Conservation (phyloP, 2,888 invertebrate genomes). For the Herminia tarsipennalis region DNA sequence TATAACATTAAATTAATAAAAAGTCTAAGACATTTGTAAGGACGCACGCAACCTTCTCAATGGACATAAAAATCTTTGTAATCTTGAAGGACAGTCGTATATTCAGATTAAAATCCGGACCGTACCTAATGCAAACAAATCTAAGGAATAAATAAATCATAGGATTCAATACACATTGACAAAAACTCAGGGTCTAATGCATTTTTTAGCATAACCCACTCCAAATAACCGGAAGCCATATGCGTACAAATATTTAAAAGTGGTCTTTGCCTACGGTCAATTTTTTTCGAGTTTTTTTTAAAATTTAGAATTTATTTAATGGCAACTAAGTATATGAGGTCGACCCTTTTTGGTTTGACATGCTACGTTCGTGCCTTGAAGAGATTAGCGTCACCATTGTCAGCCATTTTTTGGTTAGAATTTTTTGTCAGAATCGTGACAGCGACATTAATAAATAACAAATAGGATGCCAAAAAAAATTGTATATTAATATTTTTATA, state of each 20-base stretch:
- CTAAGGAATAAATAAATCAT: constrained; percentile 58
- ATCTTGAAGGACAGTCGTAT: constrained; percentile 49
- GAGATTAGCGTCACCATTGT: constrained; percentile 80
- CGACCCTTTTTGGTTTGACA: constrained; percentile 77
- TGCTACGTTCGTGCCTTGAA: constrained; percentile 67
- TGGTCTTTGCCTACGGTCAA: constrained; percentile 72
- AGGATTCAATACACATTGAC: constrained; percentile 54
- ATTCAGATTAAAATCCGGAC: constrained; percentile 54
- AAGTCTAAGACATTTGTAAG: constrained; percentile 22
- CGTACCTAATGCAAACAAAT: constrained; percentile 49
- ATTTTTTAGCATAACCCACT: constrained; percentile 83
- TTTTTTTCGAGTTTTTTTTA: constrained; percentile 65
- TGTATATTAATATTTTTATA: constrained; percentile 67
- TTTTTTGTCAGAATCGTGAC: constrained; percentile 71
- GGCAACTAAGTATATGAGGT: constrained; percentile 78
- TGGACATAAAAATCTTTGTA: constrained; percentile 22
- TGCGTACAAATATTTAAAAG: constrained; percentile 83
- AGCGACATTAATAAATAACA: constrained; percentile 80
- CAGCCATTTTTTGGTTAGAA: constrained; percentile 69
- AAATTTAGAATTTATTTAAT: constrained; percentile 79
- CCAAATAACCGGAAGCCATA: constrained; percentile 83
- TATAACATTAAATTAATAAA: constrained; percentile 20
- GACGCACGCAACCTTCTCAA: constrained; percentile 12
- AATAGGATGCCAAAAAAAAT: constrained; percentile 66
- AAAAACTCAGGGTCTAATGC: constrained; percentile 54